Evolutionary conservation across 1,140 invertebrate species (phyloP).

Genomic region (Drosophila kanapiae): DNA sequence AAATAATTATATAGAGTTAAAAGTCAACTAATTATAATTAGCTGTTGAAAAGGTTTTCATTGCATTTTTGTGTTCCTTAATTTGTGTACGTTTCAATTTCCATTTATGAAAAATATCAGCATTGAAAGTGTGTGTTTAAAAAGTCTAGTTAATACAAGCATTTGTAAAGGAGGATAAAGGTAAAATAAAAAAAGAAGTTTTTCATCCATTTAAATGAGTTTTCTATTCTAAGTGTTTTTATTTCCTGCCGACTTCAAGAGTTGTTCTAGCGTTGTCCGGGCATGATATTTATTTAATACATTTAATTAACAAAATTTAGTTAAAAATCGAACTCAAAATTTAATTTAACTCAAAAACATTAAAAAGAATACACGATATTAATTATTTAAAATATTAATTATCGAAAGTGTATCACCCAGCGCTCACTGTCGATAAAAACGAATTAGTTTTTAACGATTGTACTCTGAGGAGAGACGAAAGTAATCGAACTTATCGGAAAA

Average conservation of each 20-base stretch:
- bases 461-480: no score
- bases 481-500: no score
- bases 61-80: conserved; percentile 61
- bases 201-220: conserved; percentile 27
- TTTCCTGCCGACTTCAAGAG: not conserved
- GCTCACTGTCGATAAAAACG: no score
- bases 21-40: conserved; percentile 68
- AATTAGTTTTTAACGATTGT: no score
- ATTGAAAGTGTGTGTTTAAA: conserved; percentile 72
- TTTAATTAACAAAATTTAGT: no score
- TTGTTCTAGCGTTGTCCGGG: not conserved
- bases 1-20: conserved; percentile 77
- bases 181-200: conserved; percentile 44
- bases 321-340: no score
- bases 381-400: not conserved
- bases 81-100: conserved; percentile 59
- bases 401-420: no score
- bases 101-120: conserved; percentile 71
- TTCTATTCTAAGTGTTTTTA: not conserved
- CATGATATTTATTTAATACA: not conserved
- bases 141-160: conserved; percentile 71
- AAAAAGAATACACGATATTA: no score
- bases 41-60: conserved; percentile 73
- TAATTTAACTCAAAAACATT: no score
- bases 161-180: conserved; percentile 70